A percentile compares a stretch with the other conserved stretches of the same genome.
phyloP scores from a whole-genome alignment of 2,113 vertebrate species.

The Malurus alboscapulatus region DNA sequence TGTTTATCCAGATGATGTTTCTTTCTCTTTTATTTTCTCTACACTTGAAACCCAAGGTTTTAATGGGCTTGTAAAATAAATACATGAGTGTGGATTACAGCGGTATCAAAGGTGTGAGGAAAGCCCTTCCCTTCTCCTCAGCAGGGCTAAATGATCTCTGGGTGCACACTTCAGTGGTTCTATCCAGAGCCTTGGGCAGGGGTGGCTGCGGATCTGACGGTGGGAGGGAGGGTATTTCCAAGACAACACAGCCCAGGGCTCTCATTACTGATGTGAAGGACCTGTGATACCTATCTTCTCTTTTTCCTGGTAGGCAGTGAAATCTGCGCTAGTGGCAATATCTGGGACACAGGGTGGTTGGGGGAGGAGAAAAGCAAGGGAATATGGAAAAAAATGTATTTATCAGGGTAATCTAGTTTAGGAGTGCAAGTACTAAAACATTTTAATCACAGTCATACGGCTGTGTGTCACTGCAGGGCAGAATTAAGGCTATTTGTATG shows the following conservation, averaged over 20 bases:
- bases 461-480: constrained; percentile 36
- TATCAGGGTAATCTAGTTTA: constrained; percentile 32
- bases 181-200: constrained; percentile 7
- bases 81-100: neutral
- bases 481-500: constrained; percentile 28
- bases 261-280: neutral
- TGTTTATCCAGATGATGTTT: constrained; percentile 62
- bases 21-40: constrained; percentile 29
- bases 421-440: constrained; percentile 24
- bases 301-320: neutral
- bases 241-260: neutral
- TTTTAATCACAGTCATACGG: constrained; percentile 39
- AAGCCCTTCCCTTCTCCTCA: constrained; percentile 4
- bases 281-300: neutral
- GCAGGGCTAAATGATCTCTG: neutral
- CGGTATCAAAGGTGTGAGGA: neutral
- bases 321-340: constrained; percentile 8
- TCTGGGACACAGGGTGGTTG: neutral
- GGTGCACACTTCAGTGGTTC: neutral
- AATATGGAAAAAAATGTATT: constrained; percentile 27
- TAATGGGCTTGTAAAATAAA: constrained; percentile 19
- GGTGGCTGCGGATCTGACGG: neutral
- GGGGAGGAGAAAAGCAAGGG: neutral
- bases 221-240: constrained; percentile 32
- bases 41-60: constrained; percentile 14